Evolutionary conservation across 1,140 invertebrate genomes (phyloP), one percentile per base, ranked within the genome.

Genomic region (Mesaphorura yosii): DNA sequence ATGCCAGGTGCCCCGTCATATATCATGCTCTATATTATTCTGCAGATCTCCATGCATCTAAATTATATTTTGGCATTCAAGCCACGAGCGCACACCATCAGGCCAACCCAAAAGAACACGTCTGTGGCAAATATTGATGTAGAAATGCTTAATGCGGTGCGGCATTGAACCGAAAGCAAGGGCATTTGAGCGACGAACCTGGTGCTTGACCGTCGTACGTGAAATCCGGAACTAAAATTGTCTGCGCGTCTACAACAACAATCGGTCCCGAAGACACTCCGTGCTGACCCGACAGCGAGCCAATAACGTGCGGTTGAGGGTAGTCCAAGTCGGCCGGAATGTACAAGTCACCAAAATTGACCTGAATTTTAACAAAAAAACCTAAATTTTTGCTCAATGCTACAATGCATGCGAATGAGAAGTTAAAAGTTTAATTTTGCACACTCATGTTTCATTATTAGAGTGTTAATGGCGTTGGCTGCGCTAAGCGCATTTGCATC

Each of bases 1-100:
- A 86, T 86, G 69, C 88, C 87, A 48, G 87, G 87, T 69, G 85
- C 82, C 46, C 87, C 88, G 63, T 92, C 88, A 63, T 90, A 90
- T 25, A 80, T 86, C 64, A 92, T 87, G n/a, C n/a, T n/a, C n/a
- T n/a, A n/a, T n/a, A n/a, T n/a, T n/a, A n/a, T n/a, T n/a, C n/a
- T n/a, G n/a, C n/a, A n/a, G n/a, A n/a, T n/a, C n/a, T n/a, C n/a
- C n/a, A n/a, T n/a, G n/a, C n/a, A n/a, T n/a, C n/a, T n/a, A n/a
- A n/a, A n/a, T n/a, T n/a, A n/a, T n/a, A n/a, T n/a, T n/a, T n/a
- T n/a, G n/a, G n/a, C n/a, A n/a, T n/a, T n/a, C n/a, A n/a, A n/a
- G n/a, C n/a, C n/a, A n/a, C n/a, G n/a, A n/a, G n/a, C n/a, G n/a
- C n/a, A n/a, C n/a, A n/a, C n/a, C n/a, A n/a, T n/a, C n/a, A n/a